Base-by-base conservation (phyloP, 2,888 invertebrate genomes). In the Cenopis cana region DNA sequence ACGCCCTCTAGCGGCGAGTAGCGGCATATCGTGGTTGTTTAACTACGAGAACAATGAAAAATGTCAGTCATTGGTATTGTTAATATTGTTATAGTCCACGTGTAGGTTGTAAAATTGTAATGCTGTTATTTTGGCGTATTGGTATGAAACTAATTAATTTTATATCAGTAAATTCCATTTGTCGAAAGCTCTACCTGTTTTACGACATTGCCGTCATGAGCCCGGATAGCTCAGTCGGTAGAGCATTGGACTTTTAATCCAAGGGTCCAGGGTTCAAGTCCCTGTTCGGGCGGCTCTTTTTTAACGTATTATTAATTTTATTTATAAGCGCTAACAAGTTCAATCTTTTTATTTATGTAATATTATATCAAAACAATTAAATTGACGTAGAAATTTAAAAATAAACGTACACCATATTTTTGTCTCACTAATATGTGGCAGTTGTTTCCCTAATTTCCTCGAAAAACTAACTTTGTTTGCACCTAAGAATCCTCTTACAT, bases 191-290 rank as follows among this genome's bases (percentile, higher is more conserved):
- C 46, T 73, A 73, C 70, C 66, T 38, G 20, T 65, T 52, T 73
- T 73, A 73, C 81, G 70, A 0, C 9, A 0, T 0, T 0, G 0
- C 0, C 2, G 0, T 0, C 60, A 82, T 33, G 20, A 78, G 95
- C 95, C 95, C 95, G 95, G 95, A 95, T 95, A 95, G 95, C 95
- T 95, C 95, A 95, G 95, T 95, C 95, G 95, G 95, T 95, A 95
- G 95, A 95, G 95, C 95, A 95, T 95, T 95, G 95, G 95, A 95
- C 95, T 95, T 95, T 95, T 95, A 95, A 95, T 95, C 95, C 95
- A 95, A 95, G 95, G 95, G 95, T 95, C 95, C 95, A 95, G 95
- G 95, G 95, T 95, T 95, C 95, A 95, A 95, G 95, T 95, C 95
- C 95, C 95, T 95, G 95, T 94, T 94, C 95, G 95, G 95, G 95